phyloP scores from a whole-genome alignment of 2,888 invertebrate genomes.

The Lottia gigantea region DNA sequence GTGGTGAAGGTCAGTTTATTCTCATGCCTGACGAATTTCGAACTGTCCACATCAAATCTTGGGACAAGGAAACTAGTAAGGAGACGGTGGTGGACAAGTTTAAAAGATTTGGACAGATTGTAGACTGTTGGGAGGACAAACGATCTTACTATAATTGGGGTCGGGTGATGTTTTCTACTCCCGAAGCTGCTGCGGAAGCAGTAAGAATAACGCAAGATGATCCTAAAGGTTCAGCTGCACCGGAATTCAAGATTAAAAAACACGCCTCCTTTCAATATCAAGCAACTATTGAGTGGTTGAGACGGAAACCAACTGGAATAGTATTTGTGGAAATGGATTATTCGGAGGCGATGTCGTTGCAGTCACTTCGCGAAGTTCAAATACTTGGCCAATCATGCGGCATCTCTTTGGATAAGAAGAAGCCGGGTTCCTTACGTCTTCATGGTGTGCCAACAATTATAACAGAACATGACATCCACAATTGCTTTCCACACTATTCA shows the following conservation, averaged over 20 bases:
- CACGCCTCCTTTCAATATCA: conserved; percentile 30
- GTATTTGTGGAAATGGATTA: conserved; percentile 41
- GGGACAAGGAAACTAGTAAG: conserved; percentile 21
- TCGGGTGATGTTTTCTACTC: conserved; percentile 37
- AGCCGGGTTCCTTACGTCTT: conserved; percentile 19
- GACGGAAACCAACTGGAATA: conserved; percentile 41
- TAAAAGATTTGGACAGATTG: conserved; percentile 36
- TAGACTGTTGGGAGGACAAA: conserved; percentile 29
- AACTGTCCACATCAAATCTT: conserved; percentile 34
- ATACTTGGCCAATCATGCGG: conserved; percentile 13
- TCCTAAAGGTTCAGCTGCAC: conserved; percentile 33
- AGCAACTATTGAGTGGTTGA: conserved; percentile 43
- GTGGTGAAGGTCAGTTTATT: conserved; percentile 38
- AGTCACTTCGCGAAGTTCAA: neutral
- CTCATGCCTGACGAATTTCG: conserved; percentile 48
- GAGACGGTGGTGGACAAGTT: conserved; percentile 28
- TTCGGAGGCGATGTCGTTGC: conserved; percentile 26
- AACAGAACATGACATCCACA: conserved; percentile 32
- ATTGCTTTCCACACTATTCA: conserved; percentile 18
- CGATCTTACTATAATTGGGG: conserved; percentile 40
- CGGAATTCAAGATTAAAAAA: conserved; percentile 22
- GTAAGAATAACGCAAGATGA: conserved; percentile 28
- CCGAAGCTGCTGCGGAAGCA: conserved; percentile 28
- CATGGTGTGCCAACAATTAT: conserved; percentile 23
- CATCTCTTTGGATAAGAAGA: conserved; percentile 19